phyloP scores from a whole-genome alignment of 2,888 invertebrate genomes.

The Idaea aversata region DNA sequence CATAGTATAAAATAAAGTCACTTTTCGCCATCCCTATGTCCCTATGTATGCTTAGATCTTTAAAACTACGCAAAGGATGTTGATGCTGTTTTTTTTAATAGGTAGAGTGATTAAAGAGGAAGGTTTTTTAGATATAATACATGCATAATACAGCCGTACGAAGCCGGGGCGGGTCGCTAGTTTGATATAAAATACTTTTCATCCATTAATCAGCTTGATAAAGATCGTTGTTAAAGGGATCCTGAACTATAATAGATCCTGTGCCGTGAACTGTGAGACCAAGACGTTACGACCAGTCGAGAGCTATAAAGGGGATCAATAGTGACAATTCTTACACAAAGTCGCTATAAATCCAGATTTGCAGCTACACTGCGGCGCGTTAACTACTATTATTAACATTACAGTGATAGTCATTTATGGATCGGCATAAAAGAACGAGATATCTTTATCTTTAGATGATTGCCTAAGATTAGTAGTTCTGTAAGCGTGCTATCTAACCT shows the following conservation, averaged over 20 bases:
- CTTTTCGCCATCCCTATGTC: too few species aligned
- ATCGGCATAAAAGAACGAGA: background rate
- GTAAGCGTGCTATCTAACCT: background rate
- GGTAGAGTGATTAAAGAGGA: too few species aligned
- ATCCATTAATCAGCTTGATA: too few species aligned
- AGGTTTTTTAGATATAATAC: too few species aligned
- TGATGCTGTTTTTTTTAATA: too few species aligned
- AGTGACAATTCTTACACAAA: slow-evolving; percentile 41
- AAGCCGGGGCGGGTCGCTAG: too few species aligned
- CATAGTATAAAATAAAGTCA: too few species aligned
- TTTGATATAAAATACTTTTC: too few species aligned
- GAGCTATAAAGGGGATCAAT: slow-evolving; percentile 48
- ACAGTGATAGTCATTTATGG: background rate
- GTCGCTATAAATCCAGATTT: slow-evolving; percentile 38
- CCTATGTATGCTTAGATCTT: too few species aligned
- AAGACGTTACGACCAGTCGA: slow-evolving; percentile 30
- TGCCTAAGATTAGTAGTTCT: background rate
- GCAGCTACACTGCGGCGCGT: background rate
- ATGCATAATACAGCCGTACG: too few species aligned
- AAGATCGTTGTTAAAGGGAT: too few species aligned
- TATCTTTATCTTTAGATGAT: background rate
- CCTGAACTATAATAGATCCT: slow-evolving; percentile 12
- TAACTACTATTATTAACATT: background rate
- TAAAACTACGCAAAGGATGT: too few species aligned
- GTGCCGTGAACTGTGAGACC: slow-evolving; percentile 24